A percentile compares a stretch with the other conserved stretches of the same genome.
Conservation (phyloP, 1,140 invertebrate genomes). For the Drosophila dunni region DNA sequence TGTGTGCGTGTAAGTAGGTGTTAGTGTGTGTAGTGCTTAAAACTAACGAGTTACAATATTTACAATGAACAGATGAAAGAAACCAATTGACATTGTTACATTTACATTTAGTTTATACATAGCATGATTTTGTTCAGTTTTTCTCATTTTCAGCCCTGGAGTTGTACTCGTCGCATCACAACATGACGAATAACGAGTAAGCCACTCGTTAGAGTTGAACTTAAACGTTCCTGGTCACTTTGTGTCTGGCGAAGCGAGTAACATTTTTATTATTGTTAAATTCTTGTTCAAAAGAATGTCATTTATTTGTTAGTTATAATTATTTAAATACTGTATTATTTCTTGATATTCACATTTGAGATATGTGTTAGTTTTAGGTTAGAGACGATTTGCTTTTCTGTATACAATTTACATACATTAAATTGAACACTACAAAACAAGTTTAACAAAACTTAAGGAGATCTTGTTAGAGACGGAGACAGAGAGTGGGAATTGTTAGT, state of each 20-base stretch:
- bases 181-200: constrained; percentile 60
- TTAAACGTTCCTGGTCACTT: constrained; percentile 54
- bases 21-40: constrained; percentile 22
- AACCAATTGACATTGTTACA: constrained; percentile 52
- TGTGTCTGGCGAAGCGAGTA: constrained; percentile 51
- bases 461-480: constrained; percentile 39
- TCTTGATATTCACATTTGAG: constrained; percentile 32
- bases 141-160: constrained; percentile 43
- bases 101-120: constrained; percentile 26
- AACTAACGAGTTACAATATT: constrained; percentile 42
- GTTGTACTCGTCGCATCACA: constrained; percentile 61
- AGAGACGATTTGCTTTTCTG: constrained; percentile 80
- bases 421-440: constrained; percentile 84
- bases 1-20: constrained; percentile 3
- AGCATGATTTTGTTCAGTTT: constrained; percentile 4
- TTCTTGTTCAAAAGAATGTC: neutral
- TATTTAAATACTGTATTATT: constrained; percentile 33
- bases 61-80: constrained; percentile 25
- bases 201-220: constrained; percentile 15
- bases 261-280: constrained; percentile 4
- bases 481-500: neutral
- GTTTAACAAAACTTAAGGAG: constrained; percentile 83
- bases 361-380: constrained; percentile 35
- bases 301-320: neutral
- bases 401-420: constrained; percentile 81